phyloP scores from a whole-genome alignment of 1,140 invertebrate genomes.

The Metopolophium dirhodum region DNA sequence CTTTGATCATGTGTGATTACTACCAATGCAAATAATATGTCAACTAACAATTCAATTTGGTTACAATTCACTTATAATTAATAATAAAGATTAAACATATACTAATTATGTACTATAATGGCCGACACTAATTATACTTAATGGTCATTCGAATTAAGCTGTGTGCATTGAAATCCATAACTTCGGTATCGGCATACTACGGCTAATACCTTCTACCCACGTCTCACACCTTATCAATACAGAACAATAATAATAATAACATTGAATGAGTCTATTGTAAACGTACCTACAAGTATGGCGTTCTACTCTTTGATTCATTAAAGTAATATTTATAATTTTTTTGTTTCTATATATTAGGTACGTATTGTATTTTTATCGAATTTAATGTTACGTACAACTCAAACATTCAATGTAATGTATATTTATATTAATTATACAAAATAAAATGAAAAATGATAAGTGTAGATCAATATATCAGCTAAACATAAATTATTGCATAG shows the following conservation, averaged over 20 bases:
- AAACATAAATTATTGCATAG: background rate
- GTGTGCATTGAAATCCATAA: background rate
- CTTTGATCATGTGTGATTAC: background rate
- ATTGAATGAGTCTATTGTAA: background rate
- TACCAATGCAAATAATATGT: background rate
- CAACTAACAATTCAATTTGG: background rate
- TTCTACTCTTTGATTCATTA: background rate
- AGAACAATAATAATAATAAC: background rate
- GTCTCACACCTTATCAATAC: background rate
- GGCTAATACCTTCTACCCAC: too few species aligned
- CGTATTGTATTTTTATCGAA: too few species aligned
- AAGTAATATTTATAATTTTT: too few species aligned
- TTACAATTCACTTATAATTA: background rate
- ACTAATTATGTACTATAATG: background rate
- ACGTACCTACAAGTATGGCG: background rate
- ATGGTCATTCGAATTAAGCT: background rate
- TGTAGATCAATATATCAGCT: background rate
- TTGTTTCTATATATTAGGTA: too few species aligned
- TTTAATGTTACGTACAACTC: too few species aligned
- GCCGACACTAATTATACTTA: background rate
- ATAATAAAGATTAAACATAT: background rate
- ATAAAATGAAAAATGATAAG: background rate
- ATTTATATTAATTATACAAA: background rate
- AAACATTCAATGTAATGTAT: too few species aligned
- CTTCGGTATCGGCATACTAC: background rate